Evolutionary conservation across 2,797 vertebrate species (phyloP).

Genomic region (Danio kyathit): DNA sequence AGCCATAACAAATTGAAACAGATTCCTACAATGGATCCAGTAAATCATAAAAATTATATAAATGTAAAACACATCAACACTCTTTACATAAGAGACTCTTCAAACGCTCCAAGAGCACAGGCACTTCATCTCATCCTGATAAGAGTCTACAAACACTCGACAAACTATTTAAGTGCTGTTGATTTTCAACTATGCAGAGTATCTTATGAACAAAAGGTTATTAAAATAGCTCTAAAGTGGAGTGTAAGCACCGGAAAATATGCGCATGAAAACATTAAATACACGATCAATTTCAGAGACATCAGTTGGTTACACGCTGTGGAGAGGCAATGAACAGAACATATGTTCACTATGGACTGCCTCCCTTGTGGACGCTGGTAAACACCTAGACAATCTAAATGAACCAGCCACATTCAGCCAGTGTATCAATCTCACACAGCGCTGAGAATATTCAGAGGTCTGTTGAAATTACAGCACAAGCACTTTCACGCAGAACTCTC

Average conservation of each 20-base stretch:
- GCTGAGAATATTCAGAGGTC: background rate
- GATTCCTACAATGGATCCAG: constrained; percentile 18
- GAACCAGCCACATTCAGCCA: background rate
- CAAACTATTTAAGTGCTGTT: constrained; percentile 51
- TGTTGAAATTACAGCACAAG: constrained; percentile 18
- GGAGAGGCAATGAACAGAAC: constrained; percentile 14
- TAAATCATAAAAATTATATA: constrained; percentile 14
- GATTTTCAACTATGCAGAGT: constrained; percentile 35
- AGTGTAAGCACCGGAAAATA: constrained; percentile 1
- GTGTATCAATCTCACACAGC: constrained; percentile 10
- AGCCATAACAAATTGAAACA: constrained; percentile 37
- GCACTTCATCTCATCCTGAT: constrained; percentile 35
- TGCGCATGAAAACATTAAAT: constrained; percentile 8
- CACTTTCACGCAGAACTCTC: constrained; percentile 14
- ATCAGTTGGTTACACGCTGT: background rate
- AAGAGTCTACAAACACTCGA: constrained; percentile 51
- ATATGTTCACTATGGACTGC: constrained; percentile 4
- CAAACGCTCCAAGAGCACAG: constrained; percentile 38
- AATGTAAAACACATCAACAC: constrained; percentile 25
- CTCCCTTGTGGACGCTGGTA: constrained; percentile 4
- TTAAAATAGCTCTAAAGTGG: constrained; percentile 24
- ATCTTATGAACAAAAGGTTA: constrained; percentile 28
- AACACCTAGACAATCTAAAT: constrained; percentile 21
- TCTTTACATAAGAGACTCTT: constrained; percentile 58
- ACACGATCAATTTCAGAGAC: constrained; percentile 1